Base-by-base conservation (phyloP, 2,113 vertebrate species). In the Myxocyprinus asiaticus region DNA sequence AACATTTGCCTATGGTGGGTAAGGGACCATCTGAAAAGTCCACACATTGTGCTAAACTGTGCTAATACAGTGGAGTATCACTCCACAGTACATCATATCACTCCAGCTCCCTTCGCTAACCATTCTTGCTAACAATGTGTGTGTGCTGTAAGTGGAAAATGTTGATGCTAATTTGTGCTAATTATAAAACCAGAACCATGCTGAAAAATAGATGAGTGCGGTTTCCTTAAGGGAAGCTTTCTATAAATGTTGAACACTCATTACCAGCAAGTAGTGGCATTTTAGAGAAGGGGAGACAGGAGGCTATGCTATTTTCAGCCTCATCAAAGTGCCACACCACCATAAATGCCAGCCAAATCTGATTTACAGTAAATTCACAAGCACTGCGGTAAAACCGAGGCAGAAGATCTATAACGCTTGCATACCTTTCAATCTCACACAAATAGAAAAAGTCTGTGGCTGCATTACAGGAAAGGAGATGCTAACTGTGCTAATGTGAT, bases 121-220 rank as follows among this genome's bases (percentile, higher is more conserved):
- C 22, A 33, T 33, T 33, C 22, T 33, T 33, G 22, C 22, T 33
- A 33, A 33, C 22, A 33, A 33, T 59, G 53, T 68, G 48, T 44
- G 50, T 67, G 43, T 50, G 59, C 14, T n/a, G 42, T 43, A 50
- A 73, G 11, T 59, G 22, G 53, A 58, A 67, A 80, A 74, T 74
- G 62, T 10, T 66, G 73, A 61, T 76, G 59, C 33, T 77, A 58
- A 69, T 71, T 77, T 77, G 51, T 43, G 69, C 71, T 67, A 81
- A 81, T 81, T 76, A 68, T 62, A 76, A 68, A 63, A 63, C 12
- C 22, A 72, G 75, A 59, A 71, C 62, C 42, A 63, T 3, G 5
- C 75, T 78, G 62, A 66, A 72, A 72, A 67, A 56, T 71, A 59
- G 43, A 77, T 69, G 50, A 66, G 10, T 64, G 45, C 10, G 50